Evolutionary conservation across 2,797 vertebrate genomes (phyloP).

Genomic region (Enteromius afrohamiltoni): DNA sequence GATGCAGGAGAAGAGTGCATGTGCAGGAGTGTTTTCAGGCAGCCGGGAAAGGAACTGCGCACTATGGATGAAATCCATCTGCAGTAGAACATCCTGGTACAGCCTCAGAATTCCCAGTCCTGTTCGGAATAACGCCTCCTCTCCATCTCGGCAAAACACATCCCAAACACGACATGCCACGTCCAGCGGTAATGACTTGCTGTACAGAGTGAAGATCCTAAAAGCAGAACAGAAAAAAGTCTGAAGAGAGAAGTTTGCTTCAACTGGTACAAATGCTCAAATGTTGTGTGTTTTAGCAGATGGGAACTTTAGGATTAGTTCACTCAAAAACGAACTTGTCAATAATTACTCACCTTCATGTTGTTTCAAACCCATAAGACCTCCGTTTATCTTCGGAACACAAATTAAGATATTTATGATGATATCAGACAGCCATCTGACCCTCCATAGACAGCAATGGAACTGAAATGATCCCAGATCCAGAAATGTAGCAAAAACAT

Average conservation of each 20-base stretch:
- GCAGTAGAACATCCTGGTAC: slow-evolving; percentile 90
- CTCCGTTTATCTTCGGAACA: too few species aligned
- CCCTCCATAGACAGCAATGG: too few species aligned
- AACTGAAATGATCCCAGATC: too few species aligned
- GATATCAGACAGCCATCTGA: too few species aligned
- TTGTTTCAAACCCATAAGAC: too few species aligned
- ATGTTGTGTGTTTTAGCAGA: neutral
- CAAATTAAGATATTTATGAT: too few species aligned
- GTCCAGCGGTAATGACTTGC: slow-evolving; percentile 92
- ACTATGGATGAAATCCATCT: slow-evolving; percentile 98
- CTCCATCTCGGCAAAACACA: slow-evolving; percentile 94
- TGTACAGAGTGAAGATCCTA: slow-evolving; percentile 97
- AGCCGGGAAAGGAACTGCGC: slow-evolving; percentile 94
- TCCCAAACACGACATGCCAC: slow-evolving; percentile 96
- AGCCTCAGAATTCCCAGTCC: slow-evolving; percentile 89
- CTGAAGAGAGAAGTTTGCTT: neutral
- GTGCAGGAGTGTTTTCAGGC: slow-evolving; percentile 86
- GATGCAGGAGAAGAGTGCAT: slow-evolving; percentile 89
- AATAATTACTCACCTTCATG: too few species aligned
- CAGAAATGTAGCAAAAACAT: too few species aligned
- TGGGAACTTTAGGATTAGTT: neutral
- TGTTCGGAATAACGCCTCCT: slow-evolving; percentile 93
- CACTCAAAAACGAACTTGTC: too few species aligned
- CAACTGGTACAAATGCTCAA: neutral
- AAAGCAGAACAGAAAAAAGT: neutral